Percentiles rank a stretch among this genome's conserved stretches.
phyloP scores from a whole-genome alignment of 2,888 invertebrate genomes.

The Apodemia hepburni region DNA sequence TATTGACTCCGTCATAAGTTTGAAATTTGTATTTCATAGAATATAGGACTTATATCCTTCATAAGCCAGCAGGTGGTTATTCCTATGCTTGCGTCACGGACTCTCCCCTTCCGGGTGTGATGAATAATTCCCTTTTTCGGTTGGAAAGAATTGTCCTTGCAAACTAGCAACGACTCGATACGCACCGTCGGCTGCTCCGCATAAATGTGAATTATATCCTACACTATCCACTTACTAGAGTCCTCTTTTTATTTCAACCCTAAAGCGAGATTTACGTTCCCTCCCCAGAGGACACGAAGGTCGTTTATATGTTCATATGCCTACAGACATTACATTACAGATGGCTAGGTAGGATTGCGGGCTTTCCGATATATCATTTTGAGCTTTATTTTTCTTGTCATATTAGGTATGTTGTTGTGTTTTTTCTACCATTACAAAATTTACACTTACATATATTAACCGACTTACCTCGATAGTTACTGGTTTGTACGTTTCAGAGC shows the following conservation, averaged over 20 bases:
- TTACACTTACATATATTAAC: neutral
- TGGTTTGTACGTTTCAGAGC: neutral
- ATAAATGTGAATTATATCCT: constrained; percentile 76
- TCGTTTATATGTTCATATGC: constrained; percentile 46
- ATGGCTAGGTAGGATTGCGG: constrained; percentile 11
- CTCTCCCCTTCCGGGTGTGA: constrained; percentile 80
- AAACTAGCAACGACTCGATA: constrained; percentile 74
- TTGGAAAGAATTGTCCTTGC: constrained; percentile 74
- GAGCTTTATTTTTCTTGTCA: constrained; percentile 7
- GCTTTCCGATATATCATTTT: constrained; percentile 6
- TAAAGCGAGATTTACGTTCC: constrained; percentile 65
- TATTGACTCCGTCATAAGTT: constrained; percentile 33
- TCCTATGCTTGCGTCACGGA: constrained; percentile 76
- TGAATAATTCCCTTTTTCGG: constrained; percentile 79
- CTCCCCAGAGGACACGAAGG: constrained; percentile 54
- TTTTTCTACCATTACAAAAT: neutral
- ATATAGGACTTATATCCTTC: constrained; percentile 43
- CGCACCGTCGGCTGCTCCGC: constrained; percentile 70
- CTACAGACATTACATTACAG: constrained; percentile 21
- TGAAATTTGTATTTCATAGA: constrained; percentile 25
- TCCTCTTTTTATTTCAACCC: constrained; percentile 70
- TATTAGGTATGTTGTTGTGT: neutral
- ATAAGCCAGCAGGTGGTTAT: constrained; percentile 57
- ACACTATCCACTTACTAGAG: constrained; percentile 69
- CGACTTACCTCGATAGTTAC: neutral